Evolutionary conservation across 2,113 vertebrate genomes (phyloP).

Genomic region (Symphodus melops): DNA sequence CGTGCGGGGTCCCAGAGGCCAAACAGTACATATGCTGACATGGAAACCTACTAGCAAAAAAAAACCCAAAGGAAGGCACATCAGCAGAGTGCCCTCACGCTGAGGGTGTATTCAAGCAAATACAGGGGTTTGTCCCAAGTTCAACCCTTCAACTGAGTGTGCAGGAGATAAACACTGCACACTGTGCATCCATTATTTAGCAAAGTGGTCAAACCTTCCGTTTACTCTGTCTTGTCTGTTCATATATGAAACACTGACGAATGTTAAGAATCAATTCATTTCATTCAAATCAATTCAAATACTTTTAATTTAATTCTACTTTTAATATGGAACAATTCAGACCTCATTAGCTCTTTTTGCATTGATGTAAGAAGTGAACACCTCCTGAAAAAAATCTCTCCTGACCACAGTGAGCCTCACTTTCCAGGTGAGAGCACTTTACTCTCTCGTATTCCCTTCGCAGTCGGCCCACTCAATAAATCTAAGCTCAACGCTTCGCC

Average conservation of each 20-base stretch:
- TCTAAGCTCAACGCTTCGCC: conserved; percentile 63
- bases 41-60: conserved; percentile 34
- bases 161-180: conserved; percentile 14
- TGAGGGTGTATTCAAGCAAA: conserved; percentile 32
- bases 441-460: conserved; percentile 64
- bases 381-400: conserved; percentile 51
- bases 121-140: conserved; percentile 16
- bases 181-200: conserved; percentile 54
- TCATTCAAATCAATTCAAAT: too few relatives aligned
- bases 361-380: conserved; percentile 71
- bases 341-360: conserved; percentile 70
- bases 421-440: conserved; percentile 78
- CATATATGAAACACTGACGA: conserved; percentile 78
- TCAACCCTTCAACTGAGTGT: conserved; percentile 11
- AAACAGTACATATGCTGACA: conserved; percentile 57
- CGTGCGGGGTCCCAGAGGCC: conserved; percentile 19
- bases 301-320: conserved; percentile 80
- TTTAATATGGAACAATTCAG: conserved; percentile 77
- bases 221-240: conserved; percentile 65
- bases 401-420: conserved; percentile 61
- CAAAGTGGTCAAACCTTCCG: conserved; percentile 35
- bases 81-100: conserved; percentile 13
- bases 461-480: conserved; percentile 74
- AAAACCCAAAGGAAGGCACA: conserved; percentile 5
- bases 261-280: conserved; percentile 80